Evolutionary conservation across 1,140 invertebrate genomes (phyloP).

Genomic region (Nomia melanderi): DNA sequence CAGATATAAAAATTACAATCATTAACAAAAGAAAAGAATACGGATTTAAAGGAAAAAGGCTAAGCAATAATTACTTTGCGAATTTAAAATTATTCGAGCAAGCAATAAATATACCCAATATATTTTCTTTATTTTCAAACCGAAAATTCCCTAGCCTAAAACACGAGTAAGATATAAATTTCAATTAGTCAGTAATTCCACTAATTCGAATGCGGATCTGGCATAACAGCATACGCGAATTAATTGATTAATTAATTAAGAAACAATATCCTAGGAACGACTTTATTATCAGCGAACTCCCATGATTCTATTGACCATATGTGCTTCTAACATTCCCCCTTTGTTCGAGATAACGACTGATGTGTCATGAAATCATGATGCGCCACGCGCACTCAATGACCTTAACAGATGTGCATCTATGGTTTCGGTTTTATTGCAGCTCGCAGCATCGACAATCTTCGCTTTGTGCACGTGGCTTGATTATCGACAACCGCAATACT

Average conservation of each 20-base stretch:
- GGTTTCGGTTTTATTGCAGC: not conserved
- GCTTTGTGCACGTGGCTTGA: not conserved
- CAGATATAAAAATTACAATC: too few species aligned
- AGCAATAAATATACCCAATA: too few species aligned
- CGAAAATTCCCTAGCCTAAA: too few species aligned
- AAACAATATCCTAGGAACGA: not conserved
- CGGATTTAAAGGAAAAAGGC: too few species aligned
- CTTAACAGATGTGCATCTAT: constrained; percentile 1
- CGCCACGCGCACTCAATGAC: constrained; percentile 2
- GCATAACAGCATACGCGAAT: too few species aligned
- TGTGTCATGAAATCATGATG: not conserved
- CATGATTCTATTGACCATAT: not conserved
- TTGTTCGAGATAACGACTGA: not conserved
- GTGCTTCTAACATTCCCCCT: constrained; percentile 1
- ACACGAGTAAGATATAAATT: too few species aligned
- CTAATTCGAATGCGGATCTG: too few species aligned
- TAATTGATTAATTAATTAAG: not conserved
- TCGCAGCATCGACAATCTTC: not conserved
- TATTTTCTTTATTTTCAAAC: too few species aligned
- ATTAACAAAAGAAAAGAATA: too few species aligned
- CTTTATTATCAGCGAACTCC: not conserved
- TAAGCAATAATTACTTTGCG: too few species aligned
- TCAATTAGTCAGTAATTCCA: too few species aligned
- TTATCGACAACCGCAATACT: not conserved
- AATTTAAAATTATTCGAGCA: too few species aligned